phyloP scores from a whole-genome alignment of 2,888 invertebrate species.

The Melanargia galathea region DNA sequence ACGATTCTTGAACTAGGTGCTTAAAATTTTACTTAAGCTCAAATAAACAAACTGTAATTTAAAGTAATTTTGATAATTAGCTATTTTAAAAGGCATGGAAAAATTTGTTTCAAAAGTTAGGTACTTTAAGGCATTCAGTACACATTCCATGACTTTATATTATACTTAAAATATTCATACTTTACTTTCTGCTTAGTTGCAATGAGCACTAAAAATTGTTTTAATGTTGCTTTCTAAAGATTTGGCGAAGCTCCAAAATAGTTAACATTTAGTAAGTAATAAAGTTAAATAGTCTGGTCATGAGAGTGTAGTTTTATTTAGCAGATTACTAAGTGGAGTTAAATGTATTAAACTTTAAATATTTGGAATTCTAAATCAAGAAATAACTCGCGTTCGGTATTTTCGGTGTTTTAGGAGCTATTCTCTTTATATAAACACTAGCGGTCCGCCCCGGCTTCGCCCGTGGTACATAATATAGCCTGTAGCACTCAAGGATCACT shows the following conservation, averaged over 20 bases:
- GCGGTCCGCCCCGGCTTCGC: too few species aligned
- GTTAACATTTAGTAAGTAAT: conserved; percentile 30
- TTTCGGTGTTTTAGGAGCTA: not conserved
- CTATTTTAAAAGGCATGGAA: too few species aligned
- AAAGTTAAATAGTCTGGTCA: conserved; percentile 21
- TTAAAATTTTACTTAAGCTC: too few species aligned
- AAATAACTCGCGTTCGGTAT: not conserved
- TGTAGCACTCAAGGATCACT: too few species aligned
- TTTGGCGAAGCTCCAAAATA: conserved; percentile 43
- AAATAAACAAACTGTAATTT: too few species aligned
- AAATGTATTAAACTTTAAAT: not conserved
- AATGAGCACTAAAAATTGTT: conserved; percentile 20
- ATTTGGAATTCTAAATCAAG: not conserved
- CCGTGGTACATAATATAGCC: too few species aligned
- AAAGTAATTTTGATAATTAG: too few species aligned
- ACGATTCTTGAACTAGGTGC: too few species aligned
- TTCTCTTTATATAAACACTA: too few species aligned
- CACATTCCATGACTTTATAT: not conserved
- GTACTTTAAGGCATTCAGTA: too few species aligned
- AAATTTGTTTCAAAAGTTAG: too few species aligned
- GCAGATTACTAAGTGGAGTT: conserved; percentile 1
- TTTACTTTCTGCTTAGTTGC: conserved; percentile 7
- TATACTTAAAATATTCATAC: not conserved
- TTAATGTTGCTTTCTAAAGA: conserved; percentile 42
- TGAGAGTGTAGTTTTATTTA: conserved; percentile 6